Evolutionary conservation across 2,113 vertebrate genomes (phyloP).

Genomic region (Terrapene triunguis): DNA sequence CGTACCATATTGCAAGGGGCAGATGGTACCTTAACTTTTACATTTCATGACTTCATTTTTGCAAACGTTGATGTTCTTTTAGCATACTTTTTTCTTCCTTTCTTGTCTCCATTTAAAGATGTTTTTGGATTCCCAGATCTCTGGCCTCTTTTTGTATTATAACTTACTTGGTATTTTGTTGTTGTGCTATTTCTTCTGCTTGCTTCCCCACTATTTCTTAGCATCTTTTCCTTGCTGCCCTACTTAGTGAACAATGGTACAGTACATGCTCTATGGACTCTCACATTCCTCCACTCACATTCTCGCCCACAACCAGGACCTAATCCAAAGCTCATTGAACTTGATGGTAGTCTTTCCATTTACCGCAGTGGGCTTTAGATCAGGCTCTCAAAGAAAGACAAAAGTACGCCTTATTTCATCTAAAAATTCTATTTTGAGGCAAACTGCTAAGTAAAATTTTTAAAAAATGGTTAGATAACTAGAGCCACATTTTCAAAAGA

Average conservation of each 20-base stretch:
- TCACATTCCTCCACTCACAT: conserved; percentile 52
- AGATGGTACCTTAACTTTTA: neutral
- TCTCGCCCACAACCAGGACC: conserved; percentile 45
- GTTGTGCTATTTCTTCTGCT: neutral
- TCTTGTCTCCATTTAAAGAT: neutral
- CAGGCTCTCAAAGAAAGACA: conserved; percentile 31
- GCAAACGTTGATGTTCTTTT: neutral
- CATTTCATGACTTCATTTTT: neutral
- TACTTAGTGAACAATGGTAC: neutral
- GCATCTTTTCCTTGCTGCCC: neutral
- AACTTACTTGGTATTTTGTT: neutral
- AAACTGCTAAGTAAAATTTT: neutral
- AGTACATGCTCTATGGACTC: neutral
- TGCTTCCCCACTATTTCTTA: neutral
- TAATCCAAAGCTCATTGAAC: neutral
- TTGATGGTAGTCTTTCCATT: conserved; percentile 31
- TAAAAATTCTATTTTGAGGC: conserved; percentile 43
- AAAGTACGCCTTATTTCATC: conserved; percentile 22
- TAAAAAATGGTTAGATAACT: neutral
- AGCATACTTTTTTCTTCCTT: neutral
- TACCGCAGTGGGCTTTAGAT: conserved; percentile 30
- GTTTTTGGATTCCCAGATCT: neutral
- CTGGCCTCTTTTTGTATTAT: neutral
- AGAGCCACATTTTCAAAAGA: conserved; percentile 20
- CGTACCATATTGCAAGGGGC: neutral